phyloP scores from a whole-genome alignment of 2,113 vertebrate genomes.

The Serinus canaria region DNA sequence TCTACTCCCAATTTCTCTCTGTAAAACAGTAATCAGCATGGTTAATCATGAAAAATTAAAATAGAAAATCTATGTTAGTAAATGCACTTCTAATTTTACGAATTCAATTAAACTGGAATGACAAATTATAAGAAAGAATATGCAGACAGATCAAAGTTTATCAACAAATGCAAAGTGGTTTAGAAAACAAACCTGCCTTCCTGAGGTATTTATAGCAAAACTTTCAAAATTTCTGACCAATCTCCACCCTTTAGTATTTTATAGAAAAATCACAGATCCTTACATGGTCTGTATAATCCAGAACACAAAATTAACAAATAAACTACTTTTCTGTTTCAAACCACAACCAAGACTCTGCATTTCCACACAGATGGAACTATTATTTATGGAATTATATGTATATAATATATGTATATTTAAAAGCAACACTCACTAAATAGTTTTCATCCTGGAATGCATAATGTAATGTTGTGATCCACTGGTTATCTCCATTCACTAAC shows the following conservation, averaged over 20 bases:
- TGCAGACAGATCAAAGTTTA: background rate
- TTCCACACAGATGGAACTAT: background rate
- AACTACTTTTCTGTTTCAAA: background rate
- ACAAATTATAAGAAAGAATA: background rate
- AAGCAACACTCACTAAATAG: slow-evolving; percentile 84
- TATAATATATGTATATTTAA: background rate
- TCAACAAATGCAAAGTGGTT: background rate
- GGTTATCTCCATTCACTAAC: slow-evolving; percentile 92
- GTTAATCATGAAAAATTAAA: background rate
- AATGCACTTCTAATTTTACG: background rate
- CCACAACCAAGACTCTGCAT: background rate
- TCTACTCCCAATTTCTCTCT: background rate
- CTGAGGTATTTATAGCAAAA: background rate
- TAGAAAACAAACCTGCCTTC: background rate
- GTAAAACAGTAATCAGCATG: background rate
- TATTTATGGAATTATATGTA: background rate
- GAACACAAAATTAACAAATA: background rate
- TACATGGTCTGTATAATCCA: background rate
- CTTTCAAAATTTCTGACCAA: background rate
- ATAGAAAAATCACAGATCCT: background rate
- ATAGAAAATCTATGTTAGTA: background rate
- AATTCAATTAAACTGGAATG: background rate
- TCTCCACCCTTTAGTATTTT: background rate
- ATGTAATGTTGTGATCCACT: slow-evolving; percentile 98
- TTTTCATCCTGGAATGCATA: slow-evolving; percentile 99